Evolutionary conservation across 2,797 vertebrate species (phyloP).

Genomic region (Buphagus erythrorhynchus): DNA sequence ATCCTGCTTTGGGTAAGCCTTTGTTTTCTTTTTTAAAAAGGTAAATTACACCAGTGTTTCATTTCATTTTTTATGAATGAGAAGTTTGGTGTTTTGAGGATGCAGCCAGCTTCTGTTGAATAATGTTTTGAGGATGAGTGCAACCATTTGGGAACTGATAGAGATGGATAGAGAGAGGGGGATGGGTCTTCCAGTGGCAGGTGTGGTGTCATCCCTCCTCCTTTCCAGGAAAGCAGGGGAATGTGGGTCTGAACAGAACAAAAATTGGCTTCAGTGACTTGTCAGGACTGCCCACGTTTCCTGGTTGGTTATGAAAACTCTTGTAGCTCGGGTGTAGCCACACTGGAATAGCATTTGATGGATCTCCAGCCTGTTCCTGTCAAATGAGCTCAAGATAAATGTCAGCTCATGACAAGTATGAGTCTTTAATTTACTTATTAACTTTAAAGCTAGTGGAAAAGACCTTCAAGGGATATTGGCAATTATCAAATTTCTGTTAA

Average conservation of each 20-base stretch:
- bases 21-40: not conserved
- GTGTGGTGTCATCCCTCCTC: not conserved
- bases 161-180: not conserved
- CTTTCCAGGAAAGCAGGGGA: rapidly evolving
- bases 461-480: not conserved
- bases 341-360: not conserved
- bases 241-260: not conserved
- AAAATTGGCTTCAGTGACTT: not conserved
- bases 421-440: conserved; percentile 2
- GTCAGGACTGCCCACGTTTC: not conserved
- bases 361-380: not conserved
- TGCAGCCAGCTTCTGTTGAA: not conserved
- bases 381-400: not conserved
- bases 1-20: not conserved
- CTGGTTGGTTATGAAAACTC: not conserved
- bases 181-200: not conserved
- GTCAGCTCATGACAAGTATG: not conserved
- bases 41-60: not conserved
- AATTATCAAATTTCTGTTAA: not conserved
- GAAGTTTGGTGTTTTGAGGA: not conserved
- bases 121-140: not conserved
- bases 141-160: not conserved
- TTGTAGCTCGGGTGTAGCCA: not conserved
- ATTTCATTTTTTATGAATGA: not conserved
- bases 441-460: not conserved